Evolutionary conservation across 1,140 invertebrate species (phyloP).

Genomic region (Drosophila albomicans): DNA sequence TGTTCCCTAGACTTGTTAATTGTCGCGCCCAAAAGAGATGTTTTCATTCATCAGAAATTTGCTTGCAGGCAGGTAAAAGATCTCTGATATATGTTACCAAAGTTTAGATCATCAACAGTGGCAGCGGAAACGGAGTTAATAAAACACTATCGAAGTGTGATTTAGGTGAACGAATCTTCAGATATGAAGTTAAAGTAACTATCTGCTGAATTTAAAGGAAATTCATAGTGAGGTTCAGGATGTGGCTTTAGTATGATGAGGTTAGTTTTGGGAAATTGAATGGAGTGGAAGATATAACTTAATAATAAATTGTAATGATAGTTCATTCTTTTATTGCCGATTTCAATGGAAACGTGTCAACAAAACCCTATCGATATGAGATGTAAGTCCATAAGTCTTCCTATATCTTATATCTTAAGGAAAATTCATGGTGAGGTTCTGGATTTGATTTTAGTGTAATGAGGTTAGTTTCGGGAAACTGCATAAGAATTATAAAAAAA

Average conservation of each 20-base stretch:
- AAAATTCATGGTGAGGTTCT: neutral
- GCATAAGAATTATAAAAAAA: too few relatives aligned
- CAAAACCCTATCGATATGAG: too few relatives aligned
- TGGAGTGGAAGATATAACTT: too few relatives aligned
- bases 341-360: too few relatives aligned
- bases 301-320: too few relatives aligned
- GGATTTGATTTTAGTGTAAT: neutral
- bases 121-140: constrained; percentile 59
- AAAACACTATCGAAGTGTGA: neutral
- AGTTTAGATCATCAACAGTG: constrained; percentile 21
- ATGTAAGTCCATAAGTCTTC: too few relatives aligned
- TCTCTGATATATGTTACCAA: neutral
- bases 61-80: constrained; percentile 43
- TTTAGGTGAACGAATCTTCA: neutral
- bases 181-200: neutral
- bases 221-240: neutral
- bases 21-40: constrained; percentile 41
- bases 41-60: constrained; percentile 67
- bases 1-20: constrained; percentile 41
- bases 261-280: too few relatives aligned
- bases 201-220: neutral
- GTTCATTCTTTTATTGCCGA: too few relatives aligned
- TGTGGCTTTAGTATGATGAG: too few relatives aligned
- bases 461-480: too few relatives aligned
- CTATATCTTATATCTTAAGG: too few relatives aligned